Evolutionary conservation across 2,888 invertebrate genomes (phyloP).

Genomic region (Scotopteryx bipunctaria): DNA sequence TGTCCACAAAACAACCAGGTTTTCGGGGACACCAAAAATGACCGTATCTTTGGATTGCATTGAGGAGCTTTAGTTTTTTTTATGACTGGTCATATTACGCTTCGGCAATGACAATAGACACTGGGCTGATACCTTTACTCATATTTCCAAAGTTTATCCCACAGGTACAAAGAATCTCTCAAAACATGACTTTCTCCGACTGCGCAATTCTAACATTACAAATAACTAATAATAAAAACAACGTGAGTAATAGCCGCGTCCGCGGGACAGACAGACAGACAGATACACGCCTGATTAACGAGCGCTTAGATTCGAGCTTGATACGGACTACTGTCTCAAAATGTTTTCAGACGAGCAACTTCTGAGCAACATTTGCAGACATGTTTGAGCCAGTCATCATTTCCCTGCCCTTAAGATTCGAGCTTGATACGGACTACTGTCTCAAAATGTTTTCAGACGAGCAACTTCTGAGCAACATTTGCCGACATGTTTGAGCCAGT

Average conservation of each 20-base stretch:
- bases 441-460: neutral
- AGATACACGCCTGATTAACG: slow-evolving; percentile 38
- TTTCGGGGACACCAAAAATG: too few species aligned
- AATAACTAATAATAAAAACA: slow-evolving; percentile 30
- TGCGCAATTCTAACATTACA: slow-evolving; percentile 2
- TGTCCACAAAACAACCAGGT: too few species aligned
- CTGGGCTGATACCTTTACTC: too few species aligned
- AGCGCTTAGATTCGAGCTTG: slow-evolving; percentile 29
- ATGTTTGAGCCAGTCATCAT: too few species aligned
- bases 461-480: neutral
- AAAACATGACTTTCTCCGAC: neutral
- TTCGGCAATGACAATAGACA: too few species aligned
- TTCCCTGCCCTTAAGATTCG: too few species aligned
- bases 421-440: neutral
- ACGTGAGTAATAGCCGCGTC: slow-evolving; percentile 32
- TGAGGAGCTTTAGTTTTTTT: too few species aligned
- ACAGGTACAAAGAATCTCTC: too few species aligned
- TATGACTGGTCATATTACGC: too few species aligned
- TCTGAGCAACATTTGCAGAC: neutral
- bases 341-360: neutral
- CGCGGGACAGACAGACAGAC: slow-evolving; percentile 32
- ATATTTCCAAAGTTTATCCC: too few species aligned
- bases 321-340: slow-evolving; percentile 22
- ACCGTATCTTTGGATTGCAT: too few species aligned
- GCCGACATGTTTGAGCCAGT: too few species aligned